Base-by-base conservation (phyloP, 2,113 vertebrate species). In the Poeciliopsis retropinna region DNA sequence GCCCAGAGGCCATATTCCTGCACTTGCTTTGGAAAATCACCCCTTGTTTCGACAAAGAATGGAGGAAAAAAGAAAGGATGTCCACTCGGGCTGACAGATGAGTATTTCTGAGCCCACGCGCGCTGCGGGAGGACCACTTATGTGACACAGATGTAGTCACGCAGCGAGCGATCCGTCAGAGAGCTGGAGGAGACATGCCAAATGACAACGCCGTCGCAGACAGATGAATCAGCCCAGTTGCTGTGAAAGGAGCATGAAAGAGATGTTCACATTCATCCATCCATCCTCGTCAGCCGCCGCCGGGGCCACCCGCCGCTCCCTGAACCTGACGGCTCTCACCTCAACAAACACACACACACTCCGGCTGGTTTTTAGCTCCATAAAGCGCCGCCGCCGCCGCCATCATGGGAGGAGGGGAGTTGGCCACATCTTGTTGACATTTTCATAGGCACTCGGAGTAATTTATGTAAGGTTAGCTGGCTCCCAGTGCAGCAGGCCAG, bases 381-480 rank as follows among this genome's bases (percentile, higher is more conserved):
- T 68, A 78, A 64, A 37, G 22, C 12, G 15, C 61, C 67, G 37
- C 68, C 47, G 37, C 68, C 47, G 72, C 62, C 78, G n/a, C 70
- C 44, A 67, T 77, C 73, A 75, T 78, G 73, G 72, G 73, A 80
- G 68, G 67, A 73, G 31, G 76, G 39, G 75, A 60, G 70, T 65
- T 72, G 32, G 81, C 70, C 82, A 86, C 81, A 68, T 92, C 83
- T 90, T 90, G 90, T 90, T 92, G 92, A 92, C 90, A 92, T 92
- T 92, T 92, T 92, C 90, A 85, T 91, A 85, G 89, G 89, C 83
- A 83, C 80, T 76, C 34, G 74, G 74, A 81, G 87, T 92, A 90
- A 93, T 92, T 90, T 92, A 91, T 88, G 92, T 88, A 86, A 88
- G 89, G 90, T 90, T 89, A 87, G 89, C 80, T 80, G 67, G 86